Evolutionary conservation across 2,888 invertebrate species (phyloP), one percentile per base, ranked within the genome.

Genomic region (Caenorhabditis macrosperma): DNA sequence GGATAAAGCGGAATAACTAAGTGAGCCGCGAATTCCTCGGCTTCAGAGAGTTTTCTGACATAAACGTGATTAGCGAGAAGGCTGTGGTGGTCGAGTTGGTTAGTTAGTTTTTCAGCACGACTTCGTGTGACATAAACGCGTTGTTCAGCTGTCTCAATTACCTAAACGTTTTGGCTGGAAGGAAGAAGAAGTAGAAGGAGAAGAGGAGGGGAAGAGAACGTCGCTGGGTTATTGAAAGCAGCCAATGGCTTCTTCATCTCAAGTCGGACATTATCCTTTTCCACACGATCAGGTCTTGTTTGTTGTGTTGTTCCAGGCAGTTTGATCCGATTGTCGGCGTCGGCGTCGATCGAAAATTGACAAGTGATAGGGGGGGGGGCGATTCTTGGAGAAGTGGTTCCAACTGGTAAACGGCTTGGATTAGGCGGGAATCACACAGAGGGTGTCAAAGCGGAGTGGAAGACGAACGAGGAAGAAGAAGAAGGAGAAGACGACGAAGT

Each of bases 211-310:
- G n/a, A 61, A 15, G 35, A 26, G 22, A 69, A 54, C 44, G 71
- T 54, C 33, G 67, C 48, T 48, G 67, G 46, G 57, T 46, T 24
- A 50, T 17, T 52, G 26, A 26, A 55, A 71, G 61, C 41, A 54
- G 28, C 63, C 26, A 63, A 63, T 44, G 41, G 61, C 63, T 48
- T 72, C 74, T 64, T 64, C 74, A 74, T 74, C 74, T 64, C 74
- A 64, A 74, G 55, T 72, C 71, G 71, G 74, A 59, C 74, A 74
- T 74, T 55, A 63, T 59, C 24, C 61, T 48, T 41, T 66, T 64
- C 50, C 54, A 72, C 61, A 57, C 57, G 38, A 44, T 59, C 44
- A 54, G 33, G 61, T 54, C 74, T 74, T 59, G 74, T 64, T 64
- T 63, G 71, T 44, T 55, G 46, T 33, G 48, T 46, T 44, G 69